These are phyloP conservation scores for Chlamydotis undulata DNA, from an alignment of 2,113 vertebrate species.

Conservation along the genomic window DNA sequence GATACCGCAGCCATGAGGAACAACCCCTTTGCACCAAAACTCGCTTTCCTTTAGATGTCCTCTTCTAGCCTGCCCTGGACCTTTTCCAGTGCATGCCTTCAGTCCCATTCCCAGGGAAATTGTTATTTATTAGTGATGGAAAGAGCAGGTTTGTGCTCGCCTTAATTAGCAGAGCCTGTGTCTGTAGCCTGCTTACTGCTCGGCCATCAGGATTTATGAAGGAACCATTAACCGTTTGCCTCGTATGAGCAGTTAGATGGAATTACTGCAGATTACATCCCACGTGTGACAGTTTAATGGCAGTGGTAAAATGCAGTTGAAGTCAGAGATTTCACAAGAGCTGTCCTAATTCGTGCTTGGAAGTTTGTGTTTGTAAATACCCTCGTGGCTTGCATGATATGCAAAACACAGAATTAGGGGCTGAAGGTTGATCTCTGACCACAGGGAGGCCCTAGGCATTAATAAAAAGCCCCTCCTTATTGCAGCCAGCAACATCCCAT, in stretches of 20 bases:
- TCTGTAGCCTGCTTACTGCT: not conserved
- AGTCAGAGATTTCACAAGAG: not conserved
- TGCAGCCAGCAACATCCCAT: not conserved
- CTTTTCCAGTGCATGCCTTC: not conserved
- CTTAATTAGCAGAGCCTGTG: not conserved
- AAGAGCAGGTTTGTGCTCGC: not conserved
- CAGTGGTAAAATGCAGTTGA: not conserved
- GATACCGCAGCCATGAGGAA: not conserved
- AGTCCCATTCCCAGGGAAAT: not conserved
- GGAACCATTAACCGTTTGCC: not conserved
- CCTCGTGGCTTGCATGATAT: not conserved
- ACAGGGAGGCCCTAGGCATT: not conserved
- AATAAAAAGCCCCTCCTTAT: not conserved
- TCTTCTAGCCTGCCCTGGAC: not conserved
- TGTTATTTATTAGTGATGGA: not conserved
- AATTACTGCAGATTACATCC: not conserved
- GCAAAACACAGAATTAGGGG: not conserved
- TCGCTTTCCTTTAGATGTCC: fast-evolving
- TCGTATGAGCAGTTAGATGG: not conserved
- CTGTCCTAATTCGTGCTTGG: not conserved
- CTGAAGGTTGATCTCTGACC: not conserved
- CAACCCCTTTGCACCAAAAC: fast-evolving
- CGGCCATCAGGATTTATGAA: fast-evolving
- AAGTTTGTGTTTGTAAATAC: not conserved
- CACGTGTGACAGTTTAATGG: not conserved